These are phyloP conservation scores for Heliconius erato DNA, from an alignment of 2,888 invertebrate species.

Conservation along the genomic window DNA sequence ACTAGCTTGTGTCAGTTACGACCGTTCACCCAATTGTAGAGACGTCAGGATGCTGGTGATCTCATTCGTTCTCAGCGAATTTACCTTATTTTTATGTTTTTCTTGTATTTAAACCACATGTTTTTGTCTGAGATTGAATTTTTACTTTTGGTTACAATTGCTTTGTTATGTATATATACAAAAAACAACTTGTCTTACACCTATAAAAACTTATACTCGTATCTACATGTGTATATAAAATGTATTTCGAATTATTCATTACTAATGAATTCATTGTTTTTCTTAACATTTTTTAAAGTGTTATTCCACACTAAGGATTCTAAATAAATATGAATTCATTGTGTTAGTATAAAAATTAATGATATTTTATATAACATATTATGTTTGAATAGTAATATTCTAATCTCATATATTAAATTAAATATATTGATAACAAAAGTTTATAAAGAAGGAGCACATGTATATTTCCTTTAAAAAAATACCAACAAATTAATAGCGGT, in stretches of 20 bases:
- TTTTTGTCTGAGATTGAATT: background rate
- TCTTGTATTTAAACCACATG: background rate
- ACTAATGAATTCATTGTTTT: background rate
- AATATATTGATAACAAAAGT: background rate
- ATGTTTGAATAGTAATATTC: too few species aligned
- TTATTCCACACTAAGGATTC: too few species aligned
- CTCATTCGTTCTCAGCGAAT: constrained; percentile 46
- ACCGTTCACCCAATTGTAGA: constrained; percentile 44
- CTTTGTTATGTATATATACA: background rate
- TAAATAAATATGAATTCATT: background rate
- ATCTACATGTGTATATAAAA: background rate
- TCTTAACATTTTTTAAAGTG: too few species aligned
- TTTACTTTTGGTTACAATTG: background rate
- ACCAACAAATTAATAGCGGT: background rate
- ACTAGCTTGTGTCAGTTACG: constrained; percentile 36
- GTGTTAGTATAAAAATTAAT: background rate
- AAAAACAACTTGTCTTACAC: background rate
- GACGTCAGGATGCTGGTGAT: constrained; percentile 53
- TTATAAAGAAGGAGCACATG: background rate
- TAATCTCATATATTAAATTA: background rate
- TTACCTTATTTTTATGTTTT: background rate
- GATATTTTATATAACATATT: too few species aligned
- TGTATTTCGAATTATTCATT: background rate
- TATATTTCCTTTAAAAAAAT: background rate
- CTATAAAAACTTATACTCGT: background rate